Evolutionary conservation across 2,113 vertebrate species (phyloP).

Genomic region (Gopherus evgoodei): DNA sequence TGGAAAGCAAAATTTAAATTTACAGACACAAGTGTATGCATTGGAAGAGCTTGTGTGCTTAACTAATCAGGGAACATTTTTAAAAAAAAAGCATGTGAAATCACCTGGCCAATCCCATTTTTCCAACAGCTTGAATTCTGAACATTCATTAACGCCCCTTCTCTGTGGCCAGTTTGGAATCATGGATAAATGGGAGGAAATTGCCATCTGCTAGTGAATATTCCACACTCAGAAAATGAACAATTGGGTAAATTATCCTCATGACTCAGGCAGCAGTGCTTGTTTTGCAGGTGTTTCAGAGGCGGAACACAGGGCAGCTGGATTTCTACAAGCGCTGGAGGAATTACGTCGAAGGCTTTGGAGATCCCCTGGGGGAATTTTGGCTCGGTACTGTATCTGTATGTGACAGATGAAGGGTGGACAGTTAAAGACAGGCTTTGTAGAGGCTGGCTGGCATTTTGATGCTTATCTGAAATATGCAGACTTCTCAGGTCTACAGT

Average conservation of each 20-base stretch:
- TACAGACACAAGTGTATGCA: neutral
- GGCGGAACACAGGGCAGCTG: conserved; percentile 83
- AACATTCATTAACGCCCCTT: neutral
- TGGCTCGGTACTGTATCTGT: conserved; percentile 85
- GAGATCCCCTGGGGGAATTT: conserved; percentile 88
- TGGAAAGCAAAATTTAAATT: neutral
- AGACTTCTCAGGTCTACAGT: neutral
- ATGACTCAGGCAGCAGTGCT: neutral
- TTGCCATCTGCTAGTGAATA: neutral
- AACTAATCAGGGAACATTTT: neutral
- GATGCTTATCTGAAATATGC: neutral
- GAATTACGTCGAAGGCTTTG: conserved; percentile 90
- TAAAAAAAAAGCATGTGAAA: neutral
- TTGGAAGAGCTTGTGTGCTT: neutral
- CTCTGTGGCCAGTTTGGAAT: neutral
- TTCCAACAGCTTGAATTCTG: neutral
- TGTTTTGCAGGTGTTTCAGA: conserved; percentile 87
- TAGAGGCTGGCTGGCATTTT: neutral
- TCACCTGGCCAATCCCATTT: neutral
- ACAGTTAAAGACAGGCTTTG: neutral
- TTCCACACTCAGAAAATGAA: neutral
- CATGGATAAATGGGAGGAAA: accelerated
- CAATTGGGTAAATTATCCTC: neutral
- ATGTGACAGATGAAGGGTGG: neutral
- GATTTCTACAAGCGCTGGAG: conserved; percentile 93